Evolutionary conservation across 1,140 invertebrate species (phyloP).

Genomic region (Grapholita molesta): DNA sequence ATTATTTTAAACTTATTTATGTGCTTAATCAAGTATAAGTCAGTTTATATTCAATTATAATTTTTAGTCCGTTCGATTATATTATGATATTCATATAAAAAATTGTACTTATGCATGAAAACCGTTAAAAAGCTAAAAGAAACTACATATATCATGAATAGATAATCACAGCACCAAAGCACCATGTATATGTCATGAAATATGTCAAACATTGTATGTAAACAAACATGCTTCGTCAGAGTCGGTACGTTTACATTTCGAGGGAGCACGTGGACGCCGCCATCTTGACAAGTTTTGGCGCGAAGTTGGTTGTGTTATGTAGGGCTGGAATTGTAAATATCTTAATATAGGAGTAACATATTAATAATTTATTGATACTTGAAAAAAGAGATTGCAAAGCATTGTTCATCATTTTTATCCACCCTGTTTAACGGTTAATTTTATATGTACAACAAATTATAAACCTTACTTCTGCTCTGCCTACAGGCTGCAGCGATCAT

Average conservation of each 20-base stretch:
- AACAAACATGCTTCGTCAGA: neutral
- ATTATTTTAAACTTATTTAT: neutral
- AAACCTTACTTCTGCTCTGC: constrained; percentile 28
- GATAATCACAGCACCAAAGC: no score
- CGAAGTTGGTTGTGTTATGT: constrained; percentile 26
- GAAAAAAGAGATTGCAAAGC: neutral
- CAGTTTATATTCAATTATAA: no score
- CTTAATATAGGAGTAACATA: no score
- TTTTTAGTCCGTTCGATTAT: no score
- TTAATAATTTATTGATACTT: no score
- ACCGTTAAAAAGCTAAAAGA: no score
- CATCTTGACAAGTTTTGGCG: constrained; percentile 57
- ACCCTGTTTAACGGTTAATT: neutral
- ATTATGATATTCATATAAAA: no score
- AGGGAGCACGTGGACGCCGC: constrained; percentile 54
- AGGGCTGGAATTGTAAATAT: neutral
- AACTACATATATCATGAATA: no score
- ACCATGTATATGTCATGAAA: neutral
- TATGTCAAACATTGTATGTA: neutral
- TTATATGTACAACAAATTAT: neutral
- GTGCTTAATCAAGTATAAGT: neutral
- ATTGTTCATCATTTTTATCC: neutral
- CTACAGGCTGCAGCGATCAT: neutral
- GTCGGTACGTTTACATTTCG: neutral
- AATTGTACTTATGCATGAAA: no score